These are phyloP conservation scores for Scopus umbretta DNA, from an alignment of 2,113 vertebrate genomes.

Conservation along the genomic window DNA sequence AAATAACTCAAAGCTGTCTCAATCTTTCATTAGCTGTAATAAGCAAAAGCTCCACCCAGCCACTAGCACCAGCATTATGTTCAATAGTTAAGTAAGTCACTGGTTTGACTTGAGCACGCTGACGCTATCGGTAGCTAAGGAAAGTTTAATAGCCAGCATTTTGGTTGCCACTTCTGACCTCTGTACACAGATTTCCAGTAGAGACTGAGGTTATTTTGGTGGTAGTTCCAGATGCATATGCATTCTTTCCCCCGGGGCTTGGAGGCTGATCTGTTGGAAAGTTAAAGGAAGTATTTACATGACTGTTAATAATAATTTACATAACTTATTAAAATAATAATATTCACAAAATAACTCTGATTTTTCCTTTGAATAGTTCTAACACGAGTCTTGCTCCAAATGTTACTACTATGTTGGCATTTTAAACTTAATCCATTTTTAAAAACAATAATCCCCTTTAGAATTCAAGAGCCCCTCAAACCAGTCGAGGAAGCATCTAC, in stretches of 20 bases:
- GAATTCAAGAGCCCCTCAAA: background rate
- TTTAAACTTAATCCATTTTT: background rate
- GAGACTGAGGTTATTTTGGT: conserved; percentile 97
- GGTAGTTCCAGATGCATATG: conserved; percentile 83
- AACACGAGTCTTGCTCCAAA: background rate
- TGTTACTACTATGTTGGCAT: background rate
- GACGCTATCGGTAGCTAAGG: background rate
- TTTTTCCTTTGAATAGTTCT: background rate
- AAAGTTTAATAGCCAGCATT: background rate
- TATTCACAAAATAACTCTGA: background rate
- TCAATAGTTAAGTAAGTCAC: background rate
- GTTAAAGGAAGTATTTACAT: background rate
- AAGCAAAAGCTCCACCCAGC: background rate
- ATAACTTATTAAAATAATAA: background rate
- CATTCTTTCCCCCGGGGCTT: conserved; percentile 86
- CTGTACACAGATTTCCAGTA: conserved; percentile 95
- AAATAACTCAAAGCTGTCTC: background rate
- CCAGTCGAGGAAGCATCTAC: background rate
- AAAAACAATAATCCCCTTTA: background rate
- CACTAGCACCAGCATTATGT: background rate
- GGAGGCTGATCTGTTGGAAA: conserved; percentile 87
- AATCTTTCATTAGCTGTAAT: background rate
- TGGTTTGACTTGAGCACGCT: background rate
- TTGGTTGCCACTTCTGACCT: conserved; percentile 79
- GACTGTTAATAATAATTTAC: background rate